phyloP scores from a whole-genome alignment of 2,113 vertebrate genomes.

The Istiophorus platypterus region DNA sequence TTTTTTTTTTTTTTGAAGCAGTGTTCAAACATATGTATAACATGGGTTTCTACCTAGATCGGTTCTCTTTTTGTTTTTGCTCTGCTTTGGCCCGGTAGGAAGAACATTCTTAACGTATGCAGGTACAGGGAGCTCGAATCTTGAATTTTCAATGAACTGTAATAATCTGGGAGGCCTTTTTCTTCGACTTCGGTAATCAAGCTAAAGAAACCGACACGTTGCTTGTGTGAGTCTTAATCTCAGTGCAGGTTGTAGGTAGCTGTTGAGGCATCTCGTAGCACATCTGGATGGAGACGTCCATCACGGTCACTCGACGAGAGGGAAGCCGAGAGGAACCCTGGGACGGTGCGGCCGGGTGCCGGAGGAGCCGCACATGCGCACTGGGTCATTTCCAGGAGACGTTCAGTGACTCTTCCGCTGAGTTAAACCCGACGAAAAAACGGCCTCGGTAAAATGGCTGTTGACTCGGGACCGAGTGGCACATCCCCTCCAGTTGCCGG shows the following conservation, averaged over 20 bases:
- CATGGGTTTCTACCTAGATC: no score
- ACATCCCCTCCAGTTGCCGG: conserved; percentile 74
- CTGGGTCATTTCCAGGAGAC: not conserved
- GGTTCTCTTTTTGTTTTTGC: no score
- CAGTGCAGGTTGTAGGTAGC: not conserved
- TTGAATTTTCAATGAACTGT: no score
- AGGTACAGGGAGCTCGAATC: no score
- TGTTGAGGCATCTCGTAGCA: not conserved
- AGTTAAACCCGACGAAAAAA: not conserved
- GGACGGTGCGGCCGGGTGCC: not conserved
- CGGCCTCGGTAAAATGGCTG: conserved; percentile 32
- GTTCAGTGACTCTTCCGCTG: not conserved
- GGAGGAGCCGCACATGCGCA: conserved; percentile 39
- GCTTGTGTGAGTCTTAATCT: not conserved
- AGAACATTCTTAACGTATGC: no score
- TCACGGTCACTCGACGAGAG: not conserved
- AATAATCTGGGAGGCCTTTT: no score
- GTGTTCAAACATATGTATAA: no score
- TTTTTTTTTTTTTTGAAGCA: no score
- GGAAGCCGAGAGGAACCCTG: not conserved
- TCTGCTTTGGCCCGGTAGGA: no score
- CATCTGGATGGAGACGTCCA: not conserved
- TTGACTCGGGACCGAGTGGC: not conserved
- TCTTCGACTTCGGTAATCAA: no score
- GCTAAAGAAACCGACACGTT: no score